Percentiles rank a stretch among this genome's conserved stretches.
phyloP scores from a whole-genome alignment of 2,888 invertebrate genomes.

The Idaea dimidiata region DNA sequence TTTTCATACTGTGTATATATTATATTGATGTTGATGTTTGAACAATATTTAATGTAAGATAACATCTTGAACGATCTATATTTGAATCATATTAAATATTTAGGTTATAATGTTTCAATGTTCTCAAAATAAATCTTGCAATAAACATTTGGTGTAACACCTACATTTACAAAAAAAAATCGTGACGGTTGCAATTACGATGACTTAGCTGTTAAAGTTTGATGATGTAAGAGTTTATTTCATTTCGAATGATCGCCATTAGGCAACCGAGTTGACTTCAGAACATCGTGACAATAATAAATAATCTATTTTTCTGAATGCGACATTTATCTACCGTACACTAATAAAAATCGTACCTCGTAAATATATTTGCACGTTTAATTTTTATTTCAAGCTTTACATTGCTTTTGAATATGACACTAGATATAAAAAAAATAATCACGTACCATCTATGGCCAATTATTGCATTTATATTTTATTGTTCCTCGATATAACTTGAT shows the following conservation, averaged over 20 bases:
- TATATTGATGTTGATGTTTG: slow-evolving; percentile 63
- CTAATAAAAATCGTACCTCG: slow-evolving; percentile 20
- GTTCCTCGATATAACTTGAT: slow-evolving; percentile 52
- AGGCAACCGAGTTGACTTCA: slow-evolving; percentile 40
- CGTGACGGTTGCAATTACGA: slow-evolving; percentile 13
- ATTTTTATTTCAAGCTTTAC: slow-evolving; percentile 26
- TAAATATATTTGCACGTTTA: slow-evolving; percentile 22
- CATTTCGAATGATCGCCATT: neutral
- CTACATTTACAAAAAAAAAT: slow-evolving; percentile 19
- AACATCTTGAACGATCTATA: slow-evolving; percentile 35
- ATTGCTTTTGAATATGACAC: slow-evolving; percentile 22
- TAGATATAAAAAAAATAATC: slow-evolving; percentile 23
- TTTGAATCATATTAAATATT: slow-evolving; percentile 16
- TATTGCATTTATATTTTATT: slow-evolving; percentile 58
- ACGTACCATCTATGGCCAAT: slow-evolving; percentile 41
- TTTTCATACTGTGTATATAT: slow-evolving; percentile 63
- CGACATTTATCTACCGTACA: slow-evolving; percentile 28
- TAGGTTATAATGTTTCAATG: neutral
- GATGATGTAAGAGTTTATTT: slow-evolving; percentile 1
- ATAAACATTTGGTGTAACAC: slow-evolving; percentile 24
- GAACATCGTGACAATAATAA: slow-evolving; percentile 75
- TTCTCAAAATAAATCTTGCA: slow-evolving; percentile 18
- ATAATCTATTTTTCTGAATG: slow-evolving; percentile 63
- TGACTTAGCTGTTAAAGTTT: slow-evolving; percentile 21
- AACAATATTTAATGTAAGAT: slow-evolving; percentile 54